These are phyloP conservation scores for Benthochromis sp. DNA, from an alignment of 2,113 vertebrate species.

Conservation along the genomic window DNA sequence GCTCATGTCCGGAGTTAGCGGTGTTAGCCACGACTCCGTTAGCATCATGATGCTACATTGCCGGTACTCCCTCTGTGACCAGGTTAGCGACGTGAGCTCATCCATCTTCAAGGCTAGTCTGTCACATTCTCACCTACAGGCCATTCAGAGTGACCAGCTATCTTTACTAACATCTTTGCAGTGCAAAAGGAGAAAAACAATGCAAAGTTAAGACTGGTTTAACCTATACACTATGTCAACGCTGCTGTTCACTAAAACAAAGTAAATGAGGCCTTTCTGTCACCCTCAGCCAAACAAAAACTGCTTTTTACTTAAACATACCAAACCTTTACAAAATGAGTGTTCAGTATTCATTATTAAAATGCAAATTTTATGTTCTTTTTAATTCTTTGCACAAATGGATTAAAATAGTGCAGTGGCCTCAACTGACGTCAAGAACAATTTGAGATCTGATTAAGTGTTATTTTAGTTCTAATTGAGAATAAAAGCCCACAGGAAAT, in stretches of 20 bases:
- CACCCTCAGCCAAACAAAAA: not conserved
- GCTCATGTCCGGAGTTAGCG: no score
- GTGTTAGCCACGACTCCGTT: no score
- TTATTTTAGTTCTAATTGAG: not conserved
- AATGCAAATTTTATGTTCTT: not conserved
- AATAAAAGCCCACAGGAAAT: not conserved
- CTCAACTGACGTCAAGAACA: not conserved
- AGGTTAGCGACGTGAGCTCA: no score
- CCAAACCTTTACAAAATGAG: rapidly evolving
- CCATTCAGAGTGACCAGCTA: rapidly evolving
- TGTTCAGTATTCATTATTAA: not conserved
- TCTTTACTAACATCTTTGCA: not conserved
- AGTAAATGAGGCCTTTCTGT: rapidly evolving
- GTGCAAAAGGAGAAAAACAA: not conserved
- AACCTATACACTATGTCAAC: not conserved
- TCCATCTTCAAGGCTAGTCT: rapidly evolving
- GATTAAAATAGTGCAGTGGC: not conserved
- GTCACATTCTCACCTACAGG: not conserved
- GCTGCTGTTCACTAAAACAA: not conserved
- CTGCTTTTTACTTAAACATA: not conserved
- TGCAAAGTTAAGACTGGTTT: not conserved
- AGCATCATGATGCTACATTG: no score
- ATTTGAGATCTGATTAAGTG: not conserved
- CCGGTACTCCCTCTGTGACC: no score
- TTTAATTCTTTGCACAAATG: not conserved